A percentile compares a stretch with the other conserved stretches of the same genome.
These are phyloP conservation scores for Cromileptes altivelis DNA, from an alignment of 2,113 vertebrate species.

Conservation along the genomic window DNA sequence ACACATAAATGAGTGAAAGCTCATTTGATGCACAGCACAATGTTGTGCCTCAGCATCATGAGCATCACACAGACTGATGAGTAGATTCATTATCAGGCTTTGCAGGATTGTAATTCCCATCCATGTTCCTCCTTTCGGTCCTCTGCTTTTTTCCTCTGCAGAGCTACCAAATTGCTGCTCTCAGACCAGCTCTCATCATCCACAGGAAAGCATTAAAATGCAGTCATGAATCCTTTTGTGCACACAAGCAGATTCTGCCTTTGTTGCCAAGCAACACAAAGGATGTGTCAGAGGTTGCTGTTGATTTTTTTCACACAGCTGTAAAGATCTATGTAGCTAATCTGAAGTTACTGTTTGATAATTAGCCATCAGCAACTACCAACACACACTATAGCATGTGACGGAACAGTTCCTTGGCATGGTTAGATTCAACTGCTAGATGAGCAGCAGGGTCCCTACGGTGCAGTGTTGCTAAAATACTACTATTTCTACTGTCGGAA, in stretches of 20 bases:
- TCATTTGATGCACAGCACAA: background rate
- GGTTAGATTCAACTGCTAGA: background rate
- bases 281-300: slow-evolving; percentile 48
- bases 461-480: too few species aligned
- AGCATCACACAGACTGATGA: background rate
- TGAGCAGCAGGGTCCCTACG: too few species aligned
- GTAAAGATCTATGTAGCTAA: slow-evolving; percentile 19
- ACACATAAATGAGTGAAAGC: background rate
- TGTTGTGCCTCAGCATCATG: background rate
- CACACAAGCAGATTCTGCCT: slow-evolving; percentile 31
- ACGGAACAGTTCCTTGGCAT: too few species aligned
- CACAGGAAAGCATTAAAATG: slow-evolving; percentile 13
- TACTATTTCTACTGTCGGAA: too few species aligned
- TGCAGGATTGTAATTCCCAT: background rate
- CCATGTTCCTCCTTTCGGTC: background rate
- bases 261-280: slow-evolving; percentile 74
- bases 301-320: slow-evolving; percentile 32
- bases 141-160: background rate
- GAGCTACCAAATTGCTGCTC: slow-evolving; percentile 20
- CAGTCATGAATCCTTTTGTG: slow-evolving; percentile 21
- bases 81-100: background rate
- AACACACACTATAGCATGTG: background rate
- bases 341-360: slow-evolving; percentile 11
- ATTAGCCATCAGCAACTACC: slow-evolving; percentile 12
- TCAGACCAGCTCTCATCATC: slow-evolving; percentile 22